These are phyloP conservation scores for Zelostemma sp. DNA, from an alignment of 1,140 invertebrate genomes.

Conservation along the genomic window DNA sequence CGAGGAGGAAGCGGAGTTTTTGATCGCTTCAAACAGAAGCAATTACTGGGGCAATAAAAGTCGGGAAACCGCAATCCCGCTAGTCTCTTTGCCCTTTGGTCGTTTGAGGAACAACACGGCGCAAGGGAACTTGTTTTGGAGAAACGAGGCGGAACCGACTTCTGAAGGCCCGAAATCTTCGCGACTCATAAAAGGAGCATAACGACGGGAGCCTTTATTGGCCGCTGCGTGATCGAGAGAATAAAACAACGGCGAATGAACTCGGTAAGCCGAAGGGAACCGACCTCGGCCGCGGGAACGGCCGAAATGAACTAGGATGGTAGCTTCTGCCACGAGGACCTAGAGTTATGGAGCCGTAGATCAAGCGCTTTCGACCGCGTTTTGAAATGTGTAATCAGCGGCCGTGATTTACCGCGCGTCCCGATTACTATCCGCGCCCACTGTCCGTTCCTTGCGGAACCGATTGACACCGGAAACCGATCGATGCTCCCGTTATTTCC, in stretches of 20 bases:
- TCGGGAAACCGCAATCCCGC: too few relatives aligned
- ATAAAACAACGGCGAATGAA: slow-evolving; percentile 39
- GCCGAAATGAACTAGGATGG: too few relatives aligned
- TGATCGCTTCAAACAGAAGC: too few relatives aligned
- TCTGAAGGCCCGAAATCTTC: slow-evolving; percentile 42
- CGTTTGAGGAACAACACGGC: too few relatives aligned
- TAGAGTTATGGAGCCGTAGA: slow-evolving; percentile 63
- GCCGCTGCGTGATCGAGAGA: slow-evolving; percentile 12
- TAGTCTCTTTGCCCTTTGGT: too few relatives aligned
- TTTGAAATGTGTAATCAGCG: slow-evolving; percentile 68
- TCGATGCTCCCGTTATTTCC: slow-evolving; percentile 34
- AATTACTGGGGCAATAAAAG: too few relatives aligned
- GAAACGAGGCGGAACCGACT: background rate
- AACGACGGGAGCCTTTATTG: slow-evolving; percentile 46
- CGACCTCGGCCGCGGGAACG: background rate
- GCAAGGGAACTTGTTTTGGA: too few relatives aligned
- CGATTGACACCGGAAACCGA: slow-evolving; percentile 50
- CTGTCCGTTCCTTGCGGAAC: slow-evolving; percentile 29
- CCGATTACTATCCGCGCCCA: slow-evolving; percentile 57
- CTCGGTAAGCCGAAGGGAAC: slow-evolving; percentile 23
- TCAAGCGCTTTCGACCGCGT: slow-evolving; percentile 61
- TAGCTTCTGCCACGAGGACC: slow-evolving; percentile 25
- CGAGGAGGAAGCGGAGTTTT: too few relatives aligned
- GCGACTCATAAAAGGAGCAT: slow-evolving; percentile 49
- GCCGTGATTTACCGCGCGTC: slow-evolving; percentile 58